These are phyloP conservation scores for Lichenostomus cassidix DNA, from an alignment of 2,113 vertebrate genomes.

Conservation along the genomic window DNA sequence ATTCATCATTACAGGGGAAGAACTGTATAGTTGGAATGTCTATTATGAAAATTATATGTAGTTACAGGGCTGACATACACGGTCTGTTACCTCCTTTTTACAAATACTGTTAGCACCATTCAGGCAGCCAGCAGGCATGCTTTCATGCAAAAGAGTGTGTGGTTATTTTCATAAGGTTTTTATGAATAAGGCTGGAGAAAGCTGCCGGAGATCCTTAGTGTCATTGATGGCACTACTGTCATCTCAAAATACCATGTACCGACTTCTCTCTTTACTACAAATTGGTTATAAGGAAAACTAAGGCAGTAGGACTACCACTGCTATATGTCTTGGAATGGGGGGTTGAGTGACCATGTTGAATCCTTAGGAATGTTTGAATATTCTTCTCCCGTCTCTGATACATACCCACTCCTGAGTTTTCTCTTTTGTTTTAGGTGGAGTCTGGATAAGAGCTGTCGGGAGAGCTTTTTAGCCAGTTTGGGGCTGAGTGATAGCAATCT, in stretches of 20 bases:
- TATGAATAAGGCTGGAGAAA: neutral
- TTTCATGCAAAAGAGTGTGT: neutral
- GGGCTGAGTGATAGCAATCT: neutral
- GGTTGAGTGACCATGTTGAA: neutral
- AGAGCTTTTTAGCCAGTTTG: neutral
- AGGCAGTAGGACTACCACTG: neutral
- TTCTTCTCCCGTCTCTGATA: neutral
- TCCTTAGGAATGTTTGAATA: neutral
- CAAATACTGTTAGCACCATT: neutral
- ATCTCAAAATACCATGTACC: neutral
- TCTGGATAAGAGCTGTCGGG: neutral
- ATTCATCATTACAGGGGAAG: neutral
- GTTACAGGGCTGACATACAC: neutral
- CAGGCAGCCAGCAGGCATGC: neutral
- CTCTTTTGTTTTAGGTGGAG: neutral
- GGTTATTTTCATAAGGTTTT: neutral
- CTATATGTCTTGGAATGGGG: neutral
- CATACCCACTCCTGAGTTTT: neutral
- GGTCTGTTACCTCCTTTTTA: neutral
- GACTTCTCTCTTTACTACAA: neutral
- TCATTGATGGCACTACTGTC: neutral
- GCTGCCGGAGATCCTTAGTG: neutral
- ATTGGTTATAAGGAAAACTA: neutral
- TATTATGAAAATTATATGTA: neutral
- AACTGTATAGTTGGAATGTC: neutral